Base-by-base conservation (phyloP, 2,888 invertebrate species). In the Stenchaetothrips biformis region DNA sequence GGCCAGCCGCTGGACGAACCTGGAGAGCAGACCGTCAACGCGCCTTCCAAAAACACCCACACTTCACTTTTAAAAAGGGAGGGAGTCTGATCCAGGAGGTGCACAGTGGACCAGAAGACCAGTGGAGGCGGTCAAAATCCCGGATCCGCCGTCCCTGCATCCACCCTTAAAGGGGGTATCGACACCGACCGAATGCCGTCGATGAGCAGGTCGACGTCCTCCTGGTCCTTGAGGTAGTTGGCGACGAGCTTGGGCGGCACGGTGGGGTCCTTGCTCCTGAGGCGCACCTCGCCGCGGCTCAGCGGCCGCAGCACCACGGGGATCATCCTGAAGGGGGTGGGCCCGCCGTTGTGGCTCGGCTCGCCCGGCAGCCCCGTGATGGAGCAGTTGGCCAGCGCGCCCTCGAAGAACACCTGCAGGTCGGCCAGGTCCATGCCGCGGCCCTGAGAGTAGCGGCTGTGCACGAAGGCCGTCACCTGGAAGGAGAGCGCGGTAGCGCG, bases 381-480 rank as follows among this genome's bases (percentile, higher is more conserved):
- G 0, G 91, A 89, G 83, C 92, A 92, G 0, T 89, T 87, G 0
- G 92, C 90, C 83, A 90, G 87, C 85, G 90, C 92, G 0, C 92
- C 92, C 0, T 89, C 88, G 85, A 92, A 92, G 87, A 92, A 92
- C 84, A 89, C 88, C 83, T 92, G 93, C 0, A 92, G 85, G 84
- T 92, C 92, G 0, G 92, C 92, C 82, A 91, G 88, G 6, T 90
- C 90, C 85, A 85, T 0, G 90, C 87, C 11, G 91, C 88, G 0
- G 92, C 90, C 67, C 8, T 74, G 21, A 0, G 67, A 74, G 6
- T 25, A 74, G 67, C 67, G 67, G 67, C 67, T 74, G 67, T 74
- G 67, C 21, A 74, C 8, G 67, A 74, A 74, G 67, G 21, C 67
- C 25, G 67, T 74, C 21, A 74, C 16, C 53, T 53, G 53, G n/a